Evolutionary conservation across 2,888 invertebrate species (phyloP).

Genomic region (Pammene fasciana): DNA sequence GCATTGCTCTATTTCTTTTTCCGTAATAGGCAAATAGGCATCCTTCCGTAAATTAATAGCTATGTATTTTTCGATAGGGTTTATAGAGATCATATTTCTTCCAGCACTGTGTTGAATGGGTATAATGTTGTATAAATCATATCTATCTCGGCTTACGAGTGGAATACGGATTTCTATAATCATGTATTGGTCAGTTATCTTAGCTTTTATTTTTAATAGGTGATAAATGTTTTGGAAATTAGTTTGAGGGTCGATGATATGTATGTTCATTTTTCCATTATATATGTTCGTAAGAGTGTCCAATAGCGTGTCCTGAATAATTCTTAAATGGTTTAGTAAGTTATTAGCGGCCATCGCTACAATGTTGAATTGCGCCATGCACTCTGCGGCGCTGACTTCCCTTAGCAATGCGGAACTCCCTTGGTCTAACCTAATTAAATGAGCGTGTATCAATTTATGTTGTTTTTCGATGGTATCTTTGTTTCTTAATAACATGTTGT

Average conservation of each 20-base stretch:
- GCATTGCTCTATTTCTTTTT: neutral
- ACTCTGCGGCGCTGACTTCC: neutral
- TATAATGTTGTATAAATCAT: neutral
- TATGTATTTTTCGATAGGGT: neutral
- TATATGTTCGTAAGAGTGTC: conserved; percentile 5
- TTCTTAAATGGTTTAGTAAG: neutral
- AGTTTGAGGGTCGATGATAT: neutral
- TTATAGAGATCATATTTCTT: neutral
- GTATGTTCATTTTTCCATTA: conserved; percentile 5
- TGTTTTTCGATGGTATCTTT: neutral
- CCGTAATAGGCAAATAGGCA: no score
- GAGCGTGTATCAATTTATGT: no score
- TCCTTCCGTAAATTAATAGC: neutral
- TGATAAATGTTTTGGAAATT: neutral
- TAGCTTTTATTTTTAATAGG: neutral
- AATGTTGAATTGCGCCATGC: neutral
- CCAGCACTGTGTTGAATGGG: neutral
- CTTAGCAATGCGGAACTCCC: no score
- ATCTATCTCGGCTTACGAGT: neutral
- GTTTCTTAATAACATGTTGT: conserved; percentile 4
- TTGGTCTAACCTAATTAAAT: no score
- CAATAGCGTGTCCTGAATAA: neutral
- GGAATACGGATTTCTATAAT: neutral
- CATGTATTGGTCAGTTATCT: neutral
- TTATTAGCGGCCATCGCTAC: conserved; percentile 2